Conservation (phyloP, 35 echinoderm and acorn worm genomes). For the Acanthaster planci region DNA sequence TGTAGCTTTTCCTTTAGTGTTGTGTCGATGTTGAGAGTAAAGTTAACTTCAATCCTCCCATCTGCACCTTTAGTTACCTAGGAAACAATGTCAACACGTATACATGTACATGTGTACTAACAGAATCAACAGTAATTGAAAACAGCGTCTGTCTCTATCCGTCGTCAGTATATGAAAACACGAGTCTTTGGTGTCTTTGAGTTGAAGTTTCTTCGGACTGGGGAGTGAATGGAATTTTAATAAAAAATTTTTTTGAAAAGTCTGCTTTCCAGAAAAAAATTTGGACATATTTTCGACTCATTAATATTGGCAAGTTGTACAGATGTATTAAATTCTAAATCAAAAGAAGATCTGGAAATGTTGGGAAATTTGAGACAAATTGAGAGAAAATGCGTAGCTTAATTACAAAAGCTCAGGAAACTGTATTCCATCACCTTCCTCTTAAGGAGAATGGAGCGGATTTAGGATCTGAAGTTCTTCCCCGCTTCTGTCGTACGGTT, state of each 20-base stretch:
- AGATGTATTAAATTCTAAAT: background rate
- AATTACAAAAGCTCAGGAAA: too few relatives aligned
- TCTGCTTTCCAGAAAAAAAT: background rate
- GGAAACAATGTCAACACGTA: background rate
- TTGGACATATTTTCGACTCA: background rate
- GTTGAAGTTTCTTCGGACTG: background rate
- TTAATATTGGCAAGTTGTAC: background rate
- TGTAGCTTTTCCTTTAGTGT: background rate
- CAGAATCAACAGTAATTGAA: background rate
- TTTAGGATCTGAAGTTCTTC: too few relatives aligned
- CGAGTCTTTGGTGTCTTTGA: too few relatives aligned
- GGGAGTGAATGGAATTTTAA: background rate
- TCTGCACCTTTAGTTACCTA: background rate
- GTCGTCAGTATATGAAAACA: background rate
- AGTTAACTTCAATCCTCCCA: background rate
- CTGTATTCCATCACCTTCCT: too few relatives aligned
- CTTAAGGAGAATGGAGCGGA: too few relatives aligned
- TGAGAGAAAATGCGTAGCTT: too few relatives aligned
- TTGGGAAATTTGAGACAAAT: too few relatives aligned
- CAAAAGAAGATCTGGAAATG: too few relatives aligned
- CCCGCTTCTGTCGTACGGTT: too few relatives aligned
- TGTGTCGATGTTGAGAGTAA: conserved; percentile 1
- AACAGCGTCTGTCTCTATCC: background rate
- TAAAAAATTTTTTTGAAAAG: background rate
- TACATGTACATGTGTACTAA: background rate